Evolutionary conservation across 2,797 vertebrate species (phyloP), one percentile per base, ranked within the genome.

Genomic region (Fringilla coelebs): DNA sequence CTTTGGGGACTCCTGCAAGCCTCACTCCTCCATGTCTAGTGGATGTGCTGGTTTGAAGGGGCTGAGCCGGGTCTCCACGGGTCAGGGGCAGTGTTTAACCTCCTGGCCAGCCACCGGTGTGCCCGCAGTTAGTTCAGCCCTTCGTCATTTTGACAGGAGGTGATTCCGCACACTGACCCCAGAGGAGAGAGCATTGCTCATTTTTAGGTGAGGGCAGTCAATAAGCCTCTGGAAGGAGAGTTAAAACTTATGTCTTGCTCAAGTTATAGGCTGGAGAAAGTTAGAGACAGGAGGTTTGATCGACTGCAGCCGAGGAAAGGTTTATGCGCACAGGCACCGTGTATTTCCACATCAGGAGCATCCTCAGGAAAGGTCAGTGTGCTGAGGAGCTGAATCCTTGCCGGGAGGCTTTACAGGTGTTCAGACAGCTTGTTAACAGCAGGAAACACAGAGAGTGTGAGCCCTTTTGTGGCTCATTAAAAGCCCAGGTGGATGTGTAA

Each of bases 351-450:
- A 79, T 61, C 57, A 67, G 66, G 54, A 77, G 32, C 7, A 4
- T 77, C 78, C 60, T 70, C 1, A 0, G 41, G 52, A 57, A 92
- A 77, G 40, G 70, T 76, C 78, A 41, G 51, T 49, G 67, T 45
- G 71, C 60, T 92, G 41, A 51, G 79, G 68, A 91, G 68, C 7
- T 57, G 72, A 67, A 89, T 88, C 28, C 65, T 68, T 85, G 48
- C 12, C 5, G 6, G 9, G 57, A 91, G 68, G 29, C 32, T 88
- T 93, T 89, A 43, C 73, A 85, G 75, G 85, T 87, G 81, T 67
- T 94, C 40, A 26, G 72, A 45, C 91, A 95, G 87, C 85, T 96
- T 93, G 87, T 85, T 92, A 93, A 89, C 75, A 80, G 76, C 79
- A 71, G 76, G 78, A 71, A 83, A 22, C 41, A 46, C 40, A 45